A percentile compares a stretch with the other conserved stretches of the same genome.
phyloP scores from a whole-genome alignment of 2,888 invertebrate species.

The Polydrusus cervinus region DNA sequence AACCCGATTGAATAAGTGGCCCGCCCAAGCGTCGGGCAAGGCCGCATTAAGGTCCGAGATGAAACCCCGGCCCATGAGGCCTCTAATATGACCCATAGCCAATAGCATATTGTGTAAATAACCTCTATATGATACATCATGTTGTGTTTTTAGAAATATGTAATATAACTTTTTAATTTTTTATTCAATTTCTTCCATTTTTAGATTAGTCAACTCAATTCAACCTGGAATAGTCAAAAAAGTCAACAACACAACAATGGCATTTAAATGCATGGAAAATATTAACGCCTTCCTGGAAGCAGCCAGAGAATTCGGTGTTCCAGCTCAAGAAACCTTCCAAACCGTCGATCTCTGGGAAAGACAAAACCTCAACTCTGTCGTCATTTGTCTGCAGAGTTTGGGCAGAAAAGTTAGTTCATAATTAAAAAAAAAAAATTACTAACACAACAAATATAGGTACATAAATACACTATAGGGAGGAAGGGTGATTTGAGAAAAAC shows the following conservation, averaged over 20 bases:
- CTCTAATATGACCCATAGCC: no score
- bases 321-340: slow-evolving; percentile 96
- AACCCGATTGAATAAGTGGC: no score
- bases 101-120: no score
- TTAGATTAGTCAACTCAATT: slow-evolving; percentile 89
- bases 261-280: slow-evolving; percentile 99
- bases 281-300: slow-evolving; percentile 94
- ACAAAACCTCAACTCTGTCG: slow-evolving; percentile 96
- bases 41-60: no score
- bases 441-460: background rate
- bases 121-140: no score
- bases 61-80: no score
- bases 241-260: slow-evolving; percentile 89
- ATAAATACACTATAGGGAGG: background rate
- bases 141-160: background rate
- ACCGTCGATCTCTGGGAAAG: slow-evolving; percentile 98
- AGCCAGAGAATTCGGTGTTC: slow-evolving; percentile 90
- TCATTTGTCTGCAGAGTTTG: slow-evolving; percentile 94
- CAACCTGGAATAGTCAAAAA: slow-evolving; percentile 92
- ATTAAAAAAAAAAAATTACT: slow-evolving; percentile 1
- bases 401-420: slow-evolving; percentile 87
- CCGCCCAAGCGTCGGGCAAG: no score
- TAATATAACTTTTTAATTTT: no score
- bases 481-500: background rate
- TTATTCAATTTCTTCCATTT: background rate